Conservation (phyloP, 2,113 vertebrate genomes). For the Eulemur macaco region DNA sequence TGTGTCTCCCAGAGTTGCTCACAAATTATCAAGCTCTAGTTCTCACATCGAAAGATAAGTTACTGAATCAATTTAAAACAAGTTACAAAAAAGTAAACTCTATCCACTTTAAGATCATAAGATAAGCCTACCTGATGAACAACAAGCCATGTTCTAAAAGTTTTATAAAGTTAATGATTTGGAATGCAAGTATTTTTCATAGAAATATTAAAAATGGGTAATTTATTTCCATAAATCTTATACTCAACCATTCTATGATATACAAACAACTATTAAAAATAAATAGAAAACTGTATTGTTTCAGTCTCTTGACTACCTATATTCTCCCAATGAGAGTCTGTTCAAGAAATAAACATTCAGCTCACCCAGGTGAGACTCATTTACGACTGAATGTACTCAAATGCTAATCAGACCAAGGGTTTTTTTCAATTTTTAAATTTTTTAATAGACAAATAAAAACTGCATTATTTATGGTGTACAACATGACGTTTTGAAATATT, state of each 20-base stretch:
- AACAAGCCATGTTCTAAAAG: background rate
- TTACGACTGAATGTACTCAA: background rate
- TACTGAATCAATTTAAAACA: background rate
- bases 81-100: background rate
- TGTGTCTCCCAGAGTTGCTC: background rate
- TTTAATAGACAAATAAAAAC: background rate
- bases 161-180: slow-evolving; percentile 2
- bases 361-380: background rate
- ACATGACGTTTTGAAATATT: background rate
- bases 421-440: background rate
- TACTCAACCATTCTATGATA: background rate
- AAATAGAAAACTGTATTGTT: background rate
- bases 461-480: background rate
- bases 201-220: background rate
- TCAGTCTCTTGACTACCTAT: background rate
- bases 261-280: background rate
- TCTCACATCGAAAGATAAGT: background rate
- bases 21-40: background rate
- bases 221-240: background rate
- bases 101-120: background rate
- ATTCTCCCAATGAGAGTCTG: background rate
- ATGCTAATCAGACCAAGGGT: background rate
- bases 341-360: background rate
- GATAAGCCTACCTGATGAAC: background rate
- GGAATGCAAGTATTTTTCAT: slow-evolving; percentile 33